A percentile compares a stretch with the other conserved stretches of the same genome.
These are phyloP conservation scores for Athalia rosae DNA, from an alignment of 2,888 invertebrate genomes.

Conservation along the genomic window DNA sequence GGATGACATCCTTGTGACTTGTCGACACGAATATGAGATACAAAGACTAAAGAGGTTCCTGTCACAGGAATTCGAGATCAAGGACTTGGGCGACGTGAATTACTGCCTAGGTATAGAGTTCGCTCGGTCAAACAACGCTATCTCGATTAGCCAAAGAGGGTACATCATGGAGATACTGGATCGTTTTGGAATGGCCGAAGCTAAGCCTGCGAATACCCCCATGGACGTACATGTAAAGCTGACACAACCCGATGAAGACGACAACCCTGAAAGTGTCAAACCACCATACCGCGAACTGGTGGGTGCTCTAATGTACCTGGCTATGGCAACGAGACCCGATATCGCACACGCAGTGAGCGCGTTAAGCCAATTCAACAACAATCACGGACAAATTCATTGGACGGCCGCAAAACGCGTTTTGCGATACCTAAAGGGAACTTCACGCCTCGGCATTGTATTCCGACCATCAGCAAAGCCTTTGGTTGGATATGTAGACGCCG, in stretches of 20 bases:
- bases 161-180: background rate
- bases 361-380: slow-evolving; percentile 52
- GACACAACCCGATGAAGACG: background rate
- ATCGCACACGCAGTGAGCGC: slow-evolving; percentile 50
- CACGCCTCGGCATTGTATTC: slow-evolving; percentile 53
- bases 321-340: slow-evolving; percentile 2
- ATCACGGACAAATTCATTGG: slow-evolving; percentile 55
- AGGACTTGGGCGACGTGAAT: slow-evolving; percentile 19
- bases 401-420: slow-evolving; percentile 60
- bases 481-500: slow-evolving; percentile 60
- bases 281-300: background rate
- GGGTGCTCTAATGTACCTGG: background rate
- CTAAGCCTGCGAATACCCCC: background rate
- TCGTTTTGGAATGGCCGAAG: background rate
- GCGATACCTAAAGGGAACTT: slow-evolving; percentile 58
- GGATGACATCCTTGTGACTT: too few relatives aligned
- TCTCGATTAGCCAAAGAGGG: background rate
- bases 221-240: background rate
- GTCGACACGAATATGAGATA: too few relatives aligned
- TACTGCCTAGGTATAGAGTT: slow-evolving; percentile 32
- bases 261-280: background rate
- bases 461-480: slow-evolving; percentile 38
- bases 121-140: background rate
- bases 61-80: slow-evolving; percentile 2
- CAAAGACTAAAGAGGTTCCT: background rate